Conservation (phyloP, 1,140 invertebrate genomes). For the Ptiloglossa arizonensis region DNA sequence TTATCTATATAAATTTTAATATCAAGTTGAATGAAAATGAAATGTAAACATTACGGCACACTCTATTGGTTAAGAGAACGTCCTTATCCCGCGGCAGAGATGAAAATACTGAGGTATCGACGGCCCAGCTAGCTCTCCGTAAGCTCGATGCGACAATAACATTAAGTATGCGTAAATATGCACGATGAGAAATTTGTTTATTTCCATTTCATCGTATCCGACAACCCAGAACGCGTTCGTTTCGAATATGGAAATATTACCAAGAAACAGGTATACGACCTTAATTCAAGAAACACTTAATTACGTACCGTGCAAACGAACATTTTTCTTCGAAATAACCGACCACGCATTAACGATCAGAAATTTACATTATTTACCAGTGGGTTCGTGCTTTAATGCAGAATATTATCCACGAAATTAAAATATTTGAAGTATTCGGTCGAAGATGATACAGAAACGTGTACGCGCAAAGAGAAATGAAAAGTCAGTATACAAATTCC, state of each 20-base stretch:
- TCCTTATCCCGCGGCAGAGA: neutral
- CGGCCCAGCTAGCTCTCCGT: neutral
- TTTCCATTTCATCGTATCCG: neutral
- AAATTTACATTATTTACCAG: neutral
- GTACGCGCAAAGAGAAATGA: too few species aligned
- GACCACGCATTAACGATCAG: neutral
- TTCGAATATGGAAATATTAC: too few species aligned
- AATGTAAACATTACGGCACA: neutral
- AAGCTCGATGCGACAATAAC: neutral
- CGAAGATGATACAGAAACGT: too few species aligned
- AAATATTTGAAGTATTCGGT: too few species aligned
- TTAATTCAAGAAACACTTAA: neutral
- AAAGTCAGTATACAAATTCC: too few species aligned
- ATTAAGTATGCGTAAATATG: neutral
- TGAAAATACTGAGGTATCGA: neutral
- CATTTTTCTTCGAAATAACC: too few species aligned
- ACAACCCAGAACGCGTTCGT: neutral
- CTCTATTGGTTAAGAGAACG: neutral
- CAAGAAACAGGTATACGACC: neutral
- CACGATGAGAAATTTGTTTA: neutral
- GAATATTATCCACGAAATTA: too few species aligned
- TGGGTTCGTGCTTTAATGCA: too few species aligned
- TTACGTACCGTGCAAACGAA: neutral
- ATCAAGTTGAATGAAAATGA: neutral
- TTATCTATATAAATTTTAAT: neutral